Conservation (phyloP, 1,140 invertebrate species). For the Aethina tumida region DNA sequence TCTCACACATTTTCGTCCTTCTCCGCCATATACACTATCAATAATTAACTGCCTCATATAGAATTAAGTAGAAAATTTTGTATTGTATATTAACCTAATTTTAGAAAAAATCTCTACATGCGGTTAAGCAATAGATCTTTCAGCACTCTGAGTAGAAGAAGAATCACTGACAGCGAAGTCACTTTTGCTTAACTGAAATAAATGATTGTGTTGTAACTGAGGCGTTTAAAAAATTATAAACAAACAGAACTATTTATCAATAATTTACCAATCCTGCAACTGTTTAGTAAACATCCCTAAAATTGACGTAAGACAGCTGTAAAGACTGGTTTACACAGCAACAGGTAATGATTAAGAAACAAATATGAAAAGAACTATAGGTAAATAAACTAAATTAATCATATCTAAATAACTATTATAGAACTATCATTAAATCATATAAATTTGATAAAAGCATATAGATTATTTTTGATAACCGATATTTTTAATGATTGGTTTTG, state of each 20-base stretch:
- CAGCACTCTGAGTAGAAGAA: neutral
- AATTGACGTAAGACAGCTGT: no score
- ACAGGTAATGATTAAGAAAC: no score
- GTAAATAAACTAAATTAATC: no score
- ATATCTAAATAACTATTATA: no score
- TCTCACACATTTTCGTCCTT: conserved; percentile 13
- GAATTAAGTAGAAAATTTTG: conserved; percentile 3
- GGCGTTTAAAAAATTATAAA: neutral
- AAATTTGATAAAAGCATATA: no score
- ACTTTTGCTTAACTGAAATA: neutral
- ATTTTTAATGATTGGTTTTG: no score
- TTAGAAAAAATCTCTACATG: conserved; percentile 20
- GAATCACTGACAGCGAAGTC: neutral
- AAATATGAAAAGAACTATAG: no score
- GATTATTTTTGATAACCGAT: no score
- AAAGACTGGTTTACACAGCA: no score
- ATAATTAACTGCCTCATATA: conserved; percentile 12
- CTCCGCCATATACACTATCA: conserved; percentile 14
- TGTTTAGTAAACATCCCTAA: neutral
- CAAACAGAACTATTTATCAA: conserved; percentile 3
- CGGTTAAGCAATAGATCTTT: conserved; percentile 5
- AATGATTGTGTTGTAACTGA: neutral
- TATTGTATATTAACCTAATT: conserved; percentile 18
- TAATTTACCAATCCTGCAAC: neutral
- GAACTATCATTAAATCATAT: no score